Base-by-base conservation (phyloP, 1,140 invertebrate species). In the Pogonus chalceus region DNA sequence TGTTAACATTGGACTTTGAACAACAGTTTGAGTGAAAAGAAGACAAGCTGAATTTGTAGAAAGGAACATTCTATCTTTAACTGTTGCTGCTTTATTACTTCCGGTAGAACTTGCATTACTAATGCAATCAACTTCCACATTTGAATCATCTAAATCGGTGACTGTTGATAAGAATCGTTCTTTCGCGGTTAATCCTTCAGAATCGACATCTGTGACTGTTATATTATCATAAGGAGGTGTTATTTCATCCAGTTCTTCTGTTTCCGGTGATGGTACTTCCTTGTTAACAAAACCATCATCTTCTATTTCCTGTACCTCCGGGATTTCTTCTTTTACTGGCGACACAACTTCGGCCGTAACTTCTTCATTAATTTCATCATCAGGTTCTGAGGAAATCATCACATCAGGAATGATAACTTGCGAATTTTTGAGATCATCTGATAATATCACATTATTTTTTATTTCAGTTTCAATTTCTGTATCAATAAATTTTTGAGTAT, bases 1-100 rank as follows among this genome's bases (percentile, higher is more conserved):
- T n/a, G 69, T 70, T 14, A 70, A 53, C 67, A 69, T 68, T 0
- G 69, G 69, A 1, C 66, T 68, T 1, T 67, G 69, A 16, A 70
- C 66, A 0, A 67, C 69, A 59, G 69, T 67, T 1, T 66, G 68
- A 39, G 69, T 69, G 4, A 70, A 58, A 7, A 70, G 49, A 46
- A 64, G 65, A 14, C 63, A 61, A 7, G 65, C 58, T 21, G 65
- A 63, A 52, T 70, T 67, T 7, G 66, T 62, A 14, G 62, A 60
- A 14, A 69, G 48, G 1, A 70, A 54, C 66, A 70, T 68, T 24
- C 67, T 48, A 48, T 70, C 66, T 58, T 68, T 69, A 0, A 57
- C 65, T 0, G 66, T 63, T n/a, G 20, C 23, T 22, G 23, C 24
- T 46, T 24, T 23, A 35, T 22, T 23, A 18, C 35, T 49, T 55